Evolutionary conservation across 1,140 invertebrate genomes (phyloP), one percentile per base, ranked within the genome.

Genomic region (Nasonia longicornis): DNA sequence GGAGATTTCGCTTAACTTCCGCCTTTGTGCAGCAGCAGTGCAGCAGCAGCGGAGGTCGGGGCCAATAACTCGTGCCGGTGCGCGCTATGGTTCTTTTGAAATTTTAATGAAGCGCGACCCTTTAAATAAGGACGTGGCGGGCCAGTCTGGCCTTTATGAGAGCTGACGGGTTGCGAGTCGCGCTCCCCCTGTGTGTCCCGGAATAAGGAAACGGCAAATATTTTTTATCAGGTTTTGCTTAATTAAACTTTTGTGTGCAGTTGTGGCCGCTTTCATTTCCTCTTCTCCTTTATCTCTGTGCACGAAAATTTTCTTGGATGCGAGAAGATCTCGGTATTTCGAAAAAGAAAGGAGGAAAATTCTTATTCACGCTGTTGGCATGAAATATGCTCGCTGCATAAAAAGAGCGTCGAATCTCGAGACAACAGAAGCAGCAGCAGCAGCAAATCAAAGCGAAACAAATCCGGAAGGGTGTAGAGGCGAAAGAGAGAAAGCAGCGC

Each of bases 51-150:
- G 52, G 20, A 58, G 52, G 16, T n/a, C 20, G 52, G 6, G 20
- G 52, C 52, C 52, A 58, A 58, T 58, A 58, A 58, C 52, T 58
- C 52, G 16, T 58, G 52, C 16, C 16, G 52, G 3, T 58, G 16
- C 16, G 52, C 52, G 52, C 16, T 58, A 3, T n/a, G 52, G 52
- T 58, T 58, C 52, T 58, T 58, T 58, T 58, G 20, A 58, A 58
- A 58, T 58, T 58, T 58, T 58, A 58, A 58, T 58, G 52, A 58
- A 58, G 52, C 52, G 52, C 52, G 52, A 58, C 52, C 52, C 52
- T 58, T 58, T 58, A 58, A 58, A 58, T 58, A 58, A 58, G 52
- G 20, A 58, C 52, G 20, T 20, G 52, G 52, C 52, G 52, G 52
- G 16, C 16, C 52, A 58, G 52, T 58, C 52, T 58, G 52, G 52